Evolutionary conservation across 2,888 invertebrate genomes (phyloP).

Genomic region (Ophion costatus): DNA sequence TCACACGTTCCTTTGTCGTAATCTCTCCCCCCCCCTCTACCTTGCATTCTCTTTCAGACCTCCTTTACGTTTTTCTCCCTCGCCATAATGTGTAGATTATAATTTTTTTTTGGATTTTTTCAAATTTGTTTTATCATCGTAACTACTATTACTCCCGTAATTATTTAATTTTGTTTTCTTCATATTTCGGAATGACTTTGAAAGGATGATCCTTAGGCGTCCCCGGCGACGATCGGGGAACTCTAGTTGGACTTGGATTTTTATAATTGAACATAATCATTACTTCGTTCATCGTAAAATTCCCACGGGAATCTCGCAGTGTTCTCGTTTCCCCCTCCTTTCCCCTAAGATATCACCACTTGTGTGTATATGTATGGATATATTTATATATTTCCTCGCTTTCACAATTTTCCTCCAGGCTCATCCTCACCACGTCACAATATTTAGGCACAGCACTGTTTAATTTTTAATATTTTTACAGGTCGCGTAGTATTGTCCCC

Average conservation of each 20-base stretch:
- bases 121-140: constrained; percentile 14
- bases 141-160: constrained; percentile 26
- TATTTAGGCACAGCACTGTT: constrained; percentile 70
- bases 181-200: constrained; percentile 66
- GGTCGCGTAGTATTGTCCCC: constrained; percentile 64
- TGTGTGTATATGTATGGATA: not conserved
- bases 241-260: constrained; percentile 58
- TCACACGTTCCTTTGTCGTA: constrained; percentile 7
- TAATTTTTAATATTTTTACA: constrained; percentile 51
- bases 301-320: constrained; percentile 2
- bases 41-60: not conserved
- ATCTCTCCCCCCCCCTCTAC: not conserved
- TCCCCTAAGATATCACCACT: not conserved
- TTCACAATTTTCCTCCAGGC: constrained; percentile 11
- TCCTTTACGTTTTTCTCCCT: constrained; percentile 7
- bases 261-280: constrained; percentile 38
- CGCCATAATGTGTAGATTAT: constrained; percentile 24
- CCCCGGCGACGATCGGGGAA: constrained; percentile 47
- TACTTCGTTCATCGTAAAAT: constrained; percentile 25
- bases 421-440: constrained; percentile 54
- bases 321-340: not conserved
- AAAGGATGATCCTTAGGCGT: constrained; percentile 64
- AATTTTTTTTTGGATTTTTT: constrained; percentile 26
- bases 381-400: not conserved
- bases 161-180: constrained; percentile 10